Base-by-base conservation (phyloP, 2,888 invertebrate genomes). In the Smittia aterrima region DNA sequence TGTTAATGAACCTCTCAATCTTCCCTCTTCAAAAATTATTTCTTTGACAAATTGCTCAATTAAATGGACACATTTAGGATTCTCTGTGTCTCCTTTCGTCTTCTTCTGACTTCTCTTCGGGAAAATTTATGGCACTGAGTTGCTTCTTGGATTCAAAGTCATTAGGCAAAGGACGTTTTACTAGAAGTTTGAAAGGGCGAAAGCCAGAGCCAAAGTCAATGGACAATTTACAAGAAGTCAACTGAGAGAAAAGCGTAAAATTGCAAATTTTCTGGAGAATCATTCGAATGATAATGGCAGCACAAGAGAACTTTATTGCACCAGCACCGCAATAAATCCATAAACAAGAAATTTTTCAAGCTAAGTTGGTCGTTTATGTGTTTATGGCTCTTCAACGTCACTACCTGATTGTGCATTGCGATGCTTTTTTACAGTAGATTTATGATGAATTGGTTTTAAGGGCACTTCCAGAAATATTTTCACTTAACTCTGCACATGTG, bases 231-330 rank as follows among this genome's bases (percentile, higher is more conserved):
- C 27, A 24, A 66, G 66, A 66, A 66, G 66, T 25, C 66, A 66
- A 64, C 25, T 22, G 27, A 25, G n/a, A n/a, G 18, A 72, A 40
- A 58, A 62, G 72, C 72, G 54, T 72, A 54, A 62, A 72, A 72
- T 62, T 72, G 58, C 13, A 38, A 72, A 62, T 72, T 72, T 72
- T 72, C 58, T 58, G 72, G 72, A 72, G 62, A 72, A 72, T 72
- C 62, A 72, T 72, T 38, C 9, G 32, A 54, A 58, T 58, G 58
- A 40, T 27, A 58, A 72, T 72, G 32, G n/a, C n/a, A 25, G 32
- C 16, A 20, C 32, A 54, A 71, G 4, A 13, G 24, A 25, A 25
- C 2, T n/a, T 72, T 58, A 72, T 72, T 27, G 72, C 72, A 62
- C 71, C 13, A 66, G 25, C 25, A 70, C 40, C 24, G 40, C 64